These are phyloP conservation scores for Xylota sylvarum DNA, from an alignment of 2,888 invertebrate genomes.

Conservation along the genomic window DNA sequence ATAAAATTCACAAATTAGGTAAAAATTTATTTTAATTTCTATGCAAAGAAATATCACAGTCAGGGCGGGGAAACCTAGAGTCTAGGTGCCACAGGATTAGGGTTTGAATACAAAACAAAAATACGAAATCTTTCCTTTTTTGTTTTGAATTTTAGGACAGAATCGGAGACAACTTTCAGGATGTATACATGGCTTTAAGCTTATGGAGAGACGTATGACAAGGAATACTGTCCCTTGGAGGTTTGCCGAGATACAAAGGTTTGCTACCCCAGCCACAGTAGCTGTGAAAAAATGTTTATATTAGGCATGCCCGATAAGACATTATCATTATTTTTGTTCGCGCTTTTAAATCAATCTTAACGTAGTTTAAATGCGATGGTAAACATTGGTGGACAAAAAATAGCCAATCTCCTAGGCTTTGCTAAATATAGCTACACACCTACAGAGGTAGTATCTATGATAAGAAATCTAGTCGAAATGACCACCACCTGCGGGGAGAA, in stretches of 20 bases:
- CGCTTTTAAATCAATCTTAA: constrained; percentile 5
- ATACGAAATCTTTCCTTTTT: too few relatives aligned
- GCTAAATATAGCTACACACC: constrained; percentile 6
- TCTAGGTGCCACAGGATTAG: too few relatives aligned
- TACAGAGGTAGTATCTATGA: too few relatives aligned
- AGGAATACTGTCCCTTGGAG: too few relatives aligned
- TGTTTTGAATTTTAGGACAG: too few relatives aligned
- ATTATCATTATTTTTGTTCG: neutral
- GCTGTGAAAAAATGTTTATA: neutral
- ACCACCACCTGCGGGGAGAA: neutral
- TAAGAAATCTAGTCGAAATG: neutral
- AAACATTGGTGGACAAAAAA: neutral
- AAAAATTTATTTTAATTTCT: neutral
- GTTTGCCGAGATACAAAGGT: too few relatives aligned
- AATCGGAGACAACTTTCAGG: too few relatives aligned
- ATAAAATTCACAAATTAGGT: neutral
- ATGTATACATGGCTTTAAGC: too few relatives aligned
- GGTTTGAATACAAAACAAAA: too few relatives aligned
- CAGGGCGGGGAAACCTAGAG: neutral
- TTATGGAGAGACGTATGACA: too few relatives aligned
- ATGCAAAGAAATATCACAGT: neutral
- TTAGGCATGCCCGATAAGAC: constrained; percentile 12
- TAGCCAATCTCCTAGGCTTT: neutral
- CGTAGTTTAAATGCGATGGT: neutral
- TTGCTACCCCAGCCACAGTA: neutral